These are phyloP conservation scores for Sturnus vulgaris DNA, from an alignment of 2,113 vertebrate genomes.

Conservation along the genomic window DNA sequence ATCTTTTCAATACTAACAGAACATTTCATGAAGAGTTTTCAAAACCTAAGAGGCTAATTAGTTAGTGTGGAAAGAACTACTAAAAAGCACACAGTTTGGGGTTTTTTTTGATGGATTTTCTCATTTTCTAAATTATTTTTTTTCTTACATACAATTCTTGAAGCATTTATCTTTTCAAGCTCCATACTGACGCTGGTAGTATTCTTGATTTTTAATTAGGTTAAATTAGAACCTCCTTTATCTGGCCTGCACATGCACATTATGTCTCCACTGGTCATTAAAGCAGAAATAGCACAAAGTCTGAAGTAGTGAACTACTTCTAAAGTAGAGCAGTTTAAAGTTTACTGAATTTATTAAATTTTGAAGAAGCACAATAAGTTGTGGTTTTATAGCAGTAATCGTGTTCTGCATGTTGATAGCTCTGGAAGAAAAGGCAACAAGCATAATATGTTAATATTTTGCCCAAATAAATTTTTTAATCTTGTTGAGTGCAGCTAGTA, in stretches of 20 bases:
- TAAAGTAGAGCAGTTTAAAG: not conserved
- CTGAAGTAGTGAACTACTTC: not conserved
- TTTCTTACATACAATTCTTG: not conserved
- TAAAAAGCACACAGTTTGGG: not conserved
- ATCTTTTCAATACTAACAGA: not conserved
- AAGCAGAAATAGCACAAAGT: not conserved
- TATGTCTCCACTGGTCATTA: not conserved
- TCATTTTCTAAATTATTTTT: not conserved
- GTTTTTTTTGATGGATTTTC: not conserved
- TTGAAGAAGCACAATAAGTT: not conserved
- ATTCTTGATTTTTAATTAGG: slow-evolving; percentile 28
- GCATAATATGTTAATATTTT: not conserved
- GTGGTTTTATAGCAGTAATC: not conserved
- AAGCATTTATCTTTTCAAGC: slow-evolving; percentile 10
- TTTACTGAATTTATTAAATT: not conserved
- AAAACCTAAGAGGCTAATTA: slow-evolving; percentile 9
- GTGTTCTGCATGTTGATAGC: not conserved
- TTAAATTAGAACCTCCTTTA: slow-evolving; percentile 19
- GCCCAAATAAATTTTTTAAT: not conserved
- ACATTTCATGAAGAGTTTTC: not conserved
- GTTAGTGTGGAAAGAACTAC: not conserved
- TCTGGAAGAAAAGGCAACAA: not conserved
- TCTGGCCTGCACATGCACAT: not conserved
- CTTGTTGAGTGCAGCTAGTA: not conserved
- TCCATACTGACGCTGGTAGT: not conserved